Conservation (phyloP, 1,140 invertebrate genomes). For the Saxidomus purpurata region DNA sequence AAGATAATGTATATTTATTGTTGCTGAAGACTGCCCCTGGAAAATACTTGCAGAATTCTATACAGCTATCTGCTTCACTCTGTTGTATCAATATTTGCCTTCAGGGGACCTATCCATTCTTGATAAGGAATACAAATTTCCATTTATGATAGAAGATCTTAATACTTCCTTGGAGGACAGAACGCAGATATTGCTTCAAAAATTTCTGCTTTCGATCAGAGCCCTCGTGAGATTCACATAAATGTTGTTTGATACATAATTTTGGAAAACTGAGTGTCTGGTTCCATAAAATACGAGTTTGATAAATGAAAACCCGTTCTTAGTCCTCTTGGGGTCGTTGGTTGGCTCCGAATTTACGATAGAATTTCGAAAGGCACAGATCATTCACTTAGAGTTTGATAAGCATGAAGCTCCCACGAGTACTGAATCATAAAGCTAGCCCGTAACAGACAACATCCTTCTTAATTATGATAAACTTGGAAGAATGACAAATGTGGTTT, state of each 20-base stretch:
- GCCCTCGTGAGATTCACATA: background rate
- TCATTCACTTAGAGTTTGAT: slow-evolving; percentile 2
- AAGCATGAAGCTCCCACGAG: slow-evolving; percentile 12
- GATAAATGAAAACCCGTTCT: slow-evolving; percentile 41
- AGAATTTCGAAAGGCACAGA: slow-evolving; percentile 17
- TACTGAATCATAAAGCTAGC: background rate
- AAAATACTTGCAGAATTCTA: background rate
- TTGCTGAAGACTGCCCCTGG: background rate
- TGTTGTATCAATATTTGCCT: background rate
- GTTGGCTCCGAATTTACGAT: slow-evolving; percentile 19
- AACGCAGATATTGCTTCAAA: background rate
- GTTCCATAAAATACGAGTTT: slow-evolving; percentile 4
- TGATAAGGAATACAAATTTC: slow-evolving; percentile 32
- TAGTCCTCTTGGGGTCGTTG: background rate
- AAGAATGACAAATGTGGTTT: slow-evolving; percentile 47
- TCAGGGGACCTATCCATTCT: background rate
- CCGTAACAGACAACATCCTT: slow-evolving; percentile 19
- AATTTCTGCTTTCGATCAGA: slow-evolving; percentile 17
- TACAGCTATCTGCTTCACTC: background rate
- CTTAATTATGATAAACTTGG: slow-evolving; percentile 53
- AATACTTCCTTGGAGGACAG: background rate
- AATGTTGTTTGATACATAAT: slow-evolving; percentile 55
- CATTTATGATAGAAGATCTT: slow-evolving; percentile 41
- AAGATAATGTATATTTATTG: background rate
- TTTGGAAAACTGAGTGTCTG: slow-evolving; percentile 32